These are phyloP conservation scores for Xylota segnis DNA, from an alignment of 2,888 invertebrate genomes.

Conservation along the genomic window DNA sequence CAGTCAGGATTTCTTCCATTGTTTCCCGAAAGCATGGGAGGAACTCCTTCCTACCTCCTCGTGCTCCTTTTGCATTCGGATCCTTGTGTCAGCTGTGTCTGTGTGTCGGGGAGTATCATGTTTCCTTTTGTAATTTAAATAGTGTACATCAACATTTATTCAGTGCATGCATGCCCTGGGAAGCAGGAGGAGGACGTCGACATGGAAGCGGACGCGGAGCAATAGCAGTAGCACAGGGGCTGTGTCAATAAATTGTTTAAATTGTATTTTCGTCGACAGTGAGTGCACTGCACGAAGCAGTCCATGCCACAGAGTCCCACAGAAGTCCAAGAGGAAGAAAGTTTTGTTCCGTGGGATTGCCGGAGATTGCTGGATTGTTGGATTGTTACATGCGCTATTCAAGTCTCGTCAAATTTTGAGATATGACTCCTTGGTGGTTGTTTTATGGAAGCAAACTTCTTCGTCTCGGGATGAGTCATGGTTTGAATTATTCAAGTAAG, in stretches of 20 bases:
- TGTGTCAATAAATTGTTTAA: slow-evolving; percentile 74
- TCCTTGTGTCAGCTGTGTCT: slow-evolving; percentile 59
- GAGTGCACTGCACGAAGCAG: slow-evolving; percentile 56
- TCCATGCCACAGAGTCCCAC: background rate
- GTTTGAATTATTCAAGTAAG: slow-evolving; percentile 52
- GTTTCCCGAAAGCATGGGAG: slow-evolving; percentile 70
- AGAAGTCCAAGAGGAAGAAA: slow-evolving; percentile 63
- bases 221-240: slow-evolving; percentile 36
- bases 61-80: background rate
- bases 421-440: slow-evolving; percentile 61
- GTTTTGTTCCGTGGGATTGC: slow-evolving; percentile 63
- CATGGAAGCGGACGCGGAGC: slow-evolving; percentile 14
- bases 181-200: slow-evolving; percentile 15
- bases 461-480: slow-evolving; percentile 60
- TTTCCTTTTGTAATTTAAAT: slow-evolving; percentile 75
- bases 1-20: slow-evolving; percentile 69
- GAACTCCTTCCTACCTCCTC: slow-evolving; percentile 39
- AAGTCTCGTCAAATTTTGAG: slow-evolving; percentile 71
- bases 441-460: slow-evolving; percentile 48
- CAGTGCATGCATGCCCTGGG: slow-evolving; percentile 62
- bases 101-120: slow-evolving; percentile 54
- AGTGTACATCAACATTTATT: slow-evolving; percentile 72
- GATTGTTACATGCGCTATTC: slow-evolving; percentile 65
- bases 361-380: slow-evolving; percentile 62
- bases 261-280: slow-evolving; percentile 70